A percentile compares a stretch with the other conserved stretches of the same genome.
Conservation (phyloP, 2,797 vertebrate species). For the Taenioides sp. region DNA sequence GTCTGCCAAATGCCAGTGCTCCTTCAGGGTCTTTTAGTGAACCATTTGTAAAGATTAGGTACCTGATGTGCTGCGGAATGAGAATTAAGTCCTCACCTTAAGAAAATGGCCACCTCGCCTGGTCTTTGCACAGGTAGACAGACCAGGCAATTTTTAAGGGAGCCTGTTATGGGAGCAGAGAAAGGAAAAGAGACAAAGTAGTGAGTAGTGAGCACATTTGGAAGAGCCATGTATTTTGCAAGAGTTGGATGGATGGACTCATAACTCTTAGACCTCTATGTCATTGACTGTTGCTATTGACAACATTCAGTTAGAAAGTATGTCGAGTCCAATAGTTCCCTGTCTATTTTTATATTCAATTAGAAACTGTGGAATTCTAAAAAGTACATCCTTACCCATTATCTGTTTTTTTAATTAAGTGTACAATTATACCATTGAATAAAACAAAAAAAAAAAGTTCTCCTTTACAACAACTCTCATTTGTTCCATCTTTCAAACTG, state of each 20-base stretch:
- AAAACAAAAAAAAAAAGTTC: not conserved
- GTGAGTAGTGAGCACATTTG: not conserved
- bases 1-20: constrained; percentile 62
- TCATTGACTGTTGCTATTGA: not conserved
- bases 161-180: constrained; percentile 8
- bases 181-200: not conserved
- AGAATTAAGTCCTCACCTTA: constrained; percentile 52
- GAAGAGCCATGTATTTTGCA: not conserved
- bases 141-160: not conserved
- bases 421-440: not conserved
- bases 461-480: not conserved
- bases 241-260: not conserved
- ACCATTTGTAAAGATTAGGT: constrained; percentile 64
- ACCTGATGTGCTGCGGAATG: constrained; percentile 65
- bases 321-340: not conserved
- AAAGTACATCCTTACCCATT: not conserved
- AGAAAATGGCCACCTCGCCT: constrained; percentile 38
- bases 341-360: not conserved
- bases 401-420: not conserved
- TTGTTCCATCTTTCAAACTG: not conserved
- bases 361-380: not conserved
- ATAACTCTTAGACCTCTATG: not conserved
- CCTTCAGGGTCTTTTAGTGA: constrained; percentile 62
- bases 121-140: constrained; percentile 22
- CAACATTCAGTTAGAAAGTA: not conserved